Evolutionary conservation across 92 coral and sea anemone species (phyloP).

Genomic region (Blastomussa wellsi): DNA sequence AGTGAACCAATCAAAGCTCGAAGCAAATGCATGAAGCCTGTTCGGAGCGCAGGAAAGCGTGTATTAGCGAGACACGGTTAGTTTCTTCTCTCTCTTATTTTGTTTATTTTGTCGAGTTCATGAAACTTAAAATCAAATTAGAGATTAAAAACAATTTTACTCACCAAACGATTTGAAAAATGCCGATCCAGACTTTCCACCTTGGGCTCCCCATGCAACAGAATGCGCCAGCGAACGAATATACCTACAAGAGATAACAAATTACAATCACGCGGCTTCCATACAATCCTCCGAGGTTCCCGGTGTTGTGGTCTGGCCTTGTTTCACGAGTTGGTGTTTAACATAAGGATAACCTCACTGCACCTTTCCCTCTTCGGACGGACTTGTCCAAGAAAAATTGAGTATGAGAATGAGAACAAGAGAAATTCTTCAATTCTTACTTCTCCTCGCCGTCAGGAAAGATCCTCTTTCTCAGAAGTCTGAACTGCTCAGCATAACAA

Average conservation of each 20-base stretch:
- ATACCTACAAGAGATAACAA: slow-evolving; percentile 56
- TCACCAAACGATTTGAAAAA: slow-evolving; percentile 90
- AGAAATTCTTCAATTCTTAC: slow-evolving; percentile 31
- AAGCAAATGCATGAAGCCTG: too few relatives aligned
- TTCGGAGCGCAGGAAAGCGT: too few relatives aligned
- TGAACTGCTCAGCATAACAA: slow-evolving; percentile 90
- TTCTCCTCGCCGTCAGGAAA: slow-evolving; percentile 92
- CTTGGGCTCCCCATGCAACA: slow-evolving; percentile 90
- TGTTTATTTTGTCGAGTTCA: too few relatives aligned
- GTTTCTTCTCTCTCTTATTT: too few relatives aligned
- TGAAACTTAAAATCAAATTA: neutral
- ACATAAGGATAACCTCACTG: too few relatives aligned
- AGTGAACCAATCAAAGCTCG: too few relatives aligned
- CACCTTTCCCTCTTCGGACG: too few relatives aligned
- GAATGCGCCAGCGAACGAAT: slow-evolving; percentile 94
- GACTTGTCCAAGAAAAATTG: too few relatives aligned
- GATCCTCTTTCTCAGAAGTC: slow-evolving; percentile 79
- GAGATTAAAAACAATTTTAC: neutral
- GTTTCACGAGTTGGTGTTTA: too few relatives aligned
- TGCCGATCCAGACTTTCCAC: slow-evolving; percentile 95
- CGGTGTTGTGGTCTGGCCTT: too few relatives aligned
- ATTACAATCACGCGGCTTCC: neutral
- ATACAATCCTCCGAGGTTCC: neutral
- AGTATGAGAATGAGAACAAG: neutral
- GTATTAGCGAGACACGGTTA: too few relatives aligned